Conservation (phyloP, 64 coral and sea anemone genomes). For the Dendronephthya gigantea region DNA sequence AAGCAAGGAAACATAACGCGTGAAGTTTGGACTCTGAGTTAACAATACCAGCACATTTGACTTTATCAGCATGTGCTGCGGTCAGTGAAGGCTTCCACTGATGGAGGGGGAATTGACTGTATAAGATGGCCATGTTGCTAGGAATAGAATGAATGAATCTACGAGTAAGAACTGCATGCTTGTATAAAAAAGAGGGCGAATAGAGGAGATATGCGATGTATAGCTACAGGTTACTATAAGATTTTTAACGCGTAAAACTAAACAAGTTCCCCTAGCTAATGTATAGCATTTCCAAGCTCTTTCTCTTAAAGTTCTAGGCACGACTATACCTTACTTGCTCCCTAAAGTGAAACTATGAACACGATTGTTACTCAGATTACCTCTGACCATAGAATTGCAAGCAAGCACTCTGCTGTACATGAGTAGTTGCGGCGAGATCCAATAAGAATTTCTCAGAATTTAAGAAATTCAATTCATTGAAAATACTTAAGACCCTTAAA, state of each 20-base stretch:
- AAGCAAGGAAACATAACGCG: not conserved
- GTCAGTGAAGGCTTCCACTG: not conserved
- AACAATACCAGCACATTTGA: not conserved
- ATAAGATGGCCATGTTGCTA: not conserved
- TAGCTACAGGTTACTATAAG: no score
- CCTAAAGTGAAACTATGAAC: no score
- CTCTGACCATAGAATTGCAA: not conserved
- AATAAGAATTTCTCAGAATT: conserved; percentile 9
- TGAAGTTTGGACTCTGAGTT: not conserved
- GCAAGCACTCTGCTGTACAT: conserved; percentile 5
- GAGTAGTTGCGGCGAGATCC: not conserved
- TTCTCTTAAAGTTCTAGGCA: no score
- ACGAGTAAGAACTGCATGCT: no score
- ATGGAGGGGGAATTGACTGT: not conserved
- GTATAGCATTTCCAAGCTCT: no score
- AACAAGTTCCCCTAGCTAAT: no score
- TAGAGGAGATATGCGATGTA: no score
- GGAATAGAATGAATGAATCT: no score
- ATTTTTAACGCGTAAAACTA: not conserved
- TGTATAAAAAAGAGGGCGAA: no score
- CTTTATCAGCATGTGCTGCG: not conserved
- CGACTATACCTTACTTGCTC: no score
- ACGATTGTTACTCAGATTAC: not conserved
- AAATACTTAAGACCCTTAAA: not conserved
- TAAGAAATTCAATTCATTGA: not conserved